Percentiles rank a stretch among this genome's conserved stretches.
phyloP scores from a whole-genome alignment of 2,113 vertebrate species.

The Ciconia maguari region DNA sequence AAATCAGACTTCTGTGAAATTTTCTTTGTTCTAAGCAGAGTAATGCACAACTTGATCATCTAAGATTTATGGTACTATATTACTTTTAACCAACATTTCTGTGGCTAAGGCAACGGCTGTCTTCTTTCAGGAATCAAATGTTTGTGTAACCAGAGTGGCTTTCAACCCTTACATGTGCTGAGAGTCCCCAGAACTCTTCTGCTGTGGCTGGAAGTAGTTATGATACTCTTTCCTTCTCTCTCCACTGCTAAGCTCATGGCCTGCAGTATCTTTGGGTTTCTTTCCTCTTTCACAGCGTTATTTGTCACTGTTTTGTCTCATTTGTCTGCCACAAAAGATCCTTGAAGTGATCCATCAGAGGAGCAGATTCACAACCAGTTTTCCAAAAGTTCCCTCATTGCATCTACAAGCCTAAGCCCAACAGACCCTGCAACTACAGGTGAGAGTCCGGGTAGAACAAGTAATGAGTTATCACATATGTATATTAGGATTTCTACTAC shows the following conservation, averaged over 20 bases:
- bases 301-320: background rate
- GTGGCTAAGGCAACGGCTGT: background rate
- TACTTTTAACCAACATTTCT: constrained; percentile 11
- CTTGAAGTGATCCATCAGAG: background rate
- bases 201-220: background rate
- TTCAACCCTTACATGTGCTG: background rate
- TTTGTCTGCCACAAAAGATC: background rate
- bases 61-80: background rate
- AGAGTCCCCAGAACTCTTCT: background rate
- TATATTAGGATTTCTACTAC: background rate
- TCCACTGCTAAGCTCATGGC: background rate
- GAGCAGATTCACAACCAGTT: background rate
- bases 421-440: background rate
- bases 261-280: background rate
- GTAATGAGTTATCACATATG: background rate
- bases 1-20: constrained; percentile 17
- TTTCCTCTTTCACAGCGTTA: background rate
- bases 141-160: background rate
- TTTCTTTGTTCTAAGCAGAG: background rate
- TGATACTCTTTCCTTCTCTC: background rate
- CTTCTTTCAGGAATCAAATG: background rate
- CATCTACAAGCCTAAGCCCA: background rate
- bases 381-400: background rate
- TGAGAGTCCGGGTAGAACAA: background rate
- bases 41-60: background rate